Evolutionary conservation across 2,113 vertebrate species (phyloP), one percentile per base, ranked within the genome.

Genomic region (Serinus canaria): DNA sequence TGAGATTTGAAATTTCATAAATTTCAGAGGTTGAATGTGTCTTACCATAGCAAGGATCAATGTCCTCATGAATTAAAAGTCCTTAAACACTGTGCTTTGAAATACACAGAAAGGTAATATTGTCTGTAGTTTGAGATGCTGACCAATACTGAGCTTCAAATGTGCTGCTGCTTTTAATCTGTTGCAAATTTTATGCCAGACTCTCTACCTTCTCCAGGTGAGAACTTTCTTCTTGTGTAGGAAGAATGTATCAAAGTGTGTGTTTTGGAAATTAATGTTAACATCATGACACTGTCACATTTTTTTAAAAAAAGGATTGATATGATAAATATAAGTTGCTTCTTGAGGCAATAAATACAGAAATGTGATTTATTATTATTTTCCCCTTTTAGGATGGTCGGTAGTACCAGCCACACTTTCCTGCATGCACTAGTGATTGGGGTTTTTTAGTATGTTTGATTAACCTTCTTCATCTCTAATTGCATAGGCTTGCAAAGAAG

Each of bases 401-500:
- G 0, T 58, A 78, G 20, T 43, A 59, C 8, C 27, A 50, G 43
- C 21, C 25, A 35, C 31, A 25, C 16, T 76, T 70, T 30, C 15
- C 43, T 50, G 43, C 23, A 13, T 35, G 68, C 9, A 13, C 1
- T 66, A 35, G n/a, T 58, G 35, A 74, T 21, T 52, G 49, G 35
- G 4, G 64, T 59, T 49, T 64, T 49, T 63, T 16, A 11, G 24
- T 18, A 30, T 46, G 14, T 20, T 58, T 87, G 41, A 56, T 27
- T 69, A 47, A 87, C 83, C 85, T 44, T 94, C 47, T 73, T 79
- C 49, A 22, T 97, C 20, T 97, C 92, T 92, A 62, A 70, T 98
- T 89, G 91, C 96, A 85, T 63, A 99, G 99, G 97, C 99, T 99
- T 85, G 97, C 98, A 81, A 98, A 98, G 87, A 99, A 98, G 94